Evolutionary conservation across 2,888 invertebrate genomes (phyloP), one percentile per base, ranked within the genome.

Genomic region (Sesia bembeciformis): DNA sequence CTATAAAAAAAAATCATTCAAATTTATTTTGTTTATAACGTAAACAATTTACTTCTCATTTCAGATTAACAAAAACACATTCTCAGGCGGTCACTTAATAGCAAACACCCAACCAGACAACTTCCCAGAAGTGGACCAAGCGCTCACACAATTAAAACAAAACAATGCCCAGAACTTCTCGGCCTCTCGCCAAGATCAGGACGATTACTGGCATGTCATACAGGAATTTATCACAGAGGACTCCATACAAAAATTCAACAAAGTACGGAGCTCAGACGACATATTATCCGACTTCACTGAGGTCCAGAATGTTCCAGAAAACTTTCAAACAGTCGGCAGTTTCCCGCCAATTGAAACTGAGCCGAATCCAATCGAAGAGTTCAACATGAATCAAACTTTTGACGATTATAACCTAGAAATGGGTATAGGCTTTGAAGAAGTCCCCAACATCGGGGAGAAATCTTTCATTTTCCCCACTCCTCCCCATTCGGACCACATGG

Each of bases 41-140:
- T 23, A 23, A 23, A 23, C 23, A 23, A 23, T 51, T 23, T 23
- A 23, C 23, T 23, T 23, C 23, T 23, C 23, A 23, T 23, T 23
- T 23, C 76, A 84, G 84, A 74, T 83, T 51, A 75, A 59, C 51
- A 77, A 82, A 58, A 65, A 84, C 0, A 79, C 77, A 0, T 62
- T 86, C 4, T 76, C 83, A 0, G 86, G 86, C 0, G 86, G 86
- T 0, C 78, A 85, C 4, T 78, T 87, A 0, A 70, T 78, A 3
- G 78, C 84, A 0, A 82, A 81, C 60, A 62, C 67, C 23, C 39
- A 57, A 0, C 46, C 66, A 3, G 74, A 71, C 56, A 72, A 73
- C 51, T 61, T 65, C 40, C 58, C 63, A 3, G 77, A 78, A 41
- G 64, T 84, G 0, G 74, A 76, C 50, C 59, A 67, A 3, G 84